Conservation (phyloP, 2,888 invertebrate genomes). For the Eupelmus urozonus region DNA sequence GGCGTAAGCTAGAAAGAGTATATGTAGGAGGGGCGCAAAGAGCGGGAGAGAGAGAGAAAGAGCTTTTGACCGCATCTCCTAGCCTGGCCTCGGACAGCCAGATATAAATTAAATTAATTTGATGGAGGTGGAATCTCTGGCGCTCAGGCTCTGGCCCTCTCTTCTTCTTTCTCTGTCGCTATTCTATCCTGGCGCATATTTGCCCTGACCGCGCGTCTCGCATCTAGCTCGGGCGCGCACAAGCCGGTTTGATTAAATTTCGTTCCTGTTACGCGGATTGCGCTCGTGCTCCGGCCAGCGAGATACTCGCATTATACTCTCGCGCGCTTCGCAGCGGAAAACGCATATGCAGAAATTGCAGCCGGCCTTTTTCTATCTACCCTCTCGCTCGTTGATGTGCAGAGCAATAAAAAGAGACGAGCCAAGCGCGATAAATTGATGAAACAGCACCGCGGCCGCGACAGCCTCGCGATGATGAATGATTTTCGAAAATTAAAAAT, state of each 20-base stretch:
- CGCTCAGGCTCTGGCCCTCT: constrained; percentile 44
- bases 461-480: constrained; percentile 51
- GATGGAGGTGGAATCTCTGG: constrained; percentile 69
- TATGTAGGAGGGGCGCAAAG: constrained; percentile 14
- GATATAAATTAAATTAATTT: constrained; percentile 76
- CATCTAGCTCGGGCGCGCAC: constrained; percentile 63
- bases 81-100: constrained; percentile 67
- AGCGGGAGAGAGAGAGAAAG: constrained; percentile 31
- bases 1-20: constrained; percentile 36
- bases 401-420: constrained; percentile 47
- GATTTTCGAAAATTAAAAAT: constrained; percentile 58
- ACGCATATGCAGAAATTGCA: constrained; percentile 37
- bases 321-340: background rate
- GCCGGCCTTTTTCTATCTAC: constrained; percentile 25
- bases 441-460: constrained; percentile 38
- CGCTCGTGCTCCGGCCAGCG: constrained; percentile 11
- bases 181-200: constrained; percentile 66
- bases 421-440: constrained; percentile 54
- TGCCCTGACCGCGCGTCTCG: constrained; percentile 65
- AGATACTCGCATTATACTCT: constrained; percentile 42
- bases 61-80: constrained; percentile 64
- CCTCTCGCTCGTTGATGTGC: constrained; percentile 14
- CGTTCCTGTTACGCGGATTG: constrained; percentile 67
- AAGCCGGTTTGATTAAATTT: constrained; percentile 73
- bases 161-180: constrained; percentile 52